phyloP scores from a whole-genome alignment of 2,797 vertebrate species.

The Crossoptilon crossoptilon region DNA sequence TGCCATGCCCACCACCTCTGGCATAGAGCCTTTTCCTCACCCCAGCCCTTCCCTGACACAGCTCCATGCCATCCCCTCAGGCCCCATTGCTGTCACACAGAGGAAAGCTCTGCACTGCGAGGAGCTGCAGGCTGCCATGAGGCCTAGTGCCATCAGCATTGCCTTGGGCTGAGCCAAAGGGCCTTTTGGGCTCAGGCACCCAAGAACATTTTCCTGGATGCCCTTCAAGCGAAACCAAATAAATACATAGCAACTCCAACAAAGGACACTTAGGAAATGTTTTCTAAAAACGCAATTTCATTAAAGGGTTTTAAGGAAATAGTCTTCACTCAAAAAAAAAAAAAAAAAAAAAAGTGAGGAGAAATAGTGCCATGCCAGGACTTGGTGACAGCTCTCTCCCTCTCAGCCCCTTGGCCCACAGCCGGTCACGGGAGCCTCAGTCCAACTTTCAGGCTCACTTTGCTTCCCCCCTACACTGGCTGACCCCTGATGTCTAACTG shows the following conservation, averaged over 20 bases:
- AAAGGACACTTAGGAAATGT: not conserved
- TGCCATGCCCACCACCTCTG: too few species aligned
- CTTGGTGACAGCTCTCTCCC: not conserved
- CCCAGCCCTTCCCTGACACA: not conserved
- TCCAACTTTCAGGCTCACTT: not conserved
- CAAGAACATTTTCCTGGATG: slow-evolving; percentile 31
- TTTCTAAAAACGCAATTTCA: not conserved
- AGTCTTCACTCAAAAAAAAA: not conserved
- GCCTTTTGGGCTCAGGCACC: not conserved
- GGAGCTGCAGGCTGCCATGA: not conserved
- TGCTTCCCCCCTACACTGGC: not conserved
- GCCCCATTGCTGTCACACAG: not conserved
- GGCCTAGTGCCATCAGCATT: not conserved
- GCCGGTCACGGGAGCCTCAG: not conserved
- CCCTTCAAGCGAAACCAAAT: slow-evolving; percentile 1
- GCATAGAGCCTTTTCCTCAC: not conserved
- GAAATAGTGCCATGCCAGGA: not conserved
- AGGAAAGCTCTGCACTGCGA: not conserved
- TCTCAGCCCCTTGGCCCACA: not conserved
- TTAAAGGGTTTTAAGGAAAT: slow-evolving; percentile 41
- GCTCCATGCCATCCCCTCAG: not conserved
- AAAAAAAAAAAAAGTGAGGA: not conserved
- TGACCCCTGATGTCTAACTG: too few species aligned
- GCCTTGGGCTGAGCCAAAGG: not conserved
- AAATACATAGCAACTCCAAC: not conserved